Evolutionary conservation across 92 coral and sea anemone genomes (phyloP), one percentile per base, ranked within the genome.

Genomic region (Palythoa grandis): DNA sequence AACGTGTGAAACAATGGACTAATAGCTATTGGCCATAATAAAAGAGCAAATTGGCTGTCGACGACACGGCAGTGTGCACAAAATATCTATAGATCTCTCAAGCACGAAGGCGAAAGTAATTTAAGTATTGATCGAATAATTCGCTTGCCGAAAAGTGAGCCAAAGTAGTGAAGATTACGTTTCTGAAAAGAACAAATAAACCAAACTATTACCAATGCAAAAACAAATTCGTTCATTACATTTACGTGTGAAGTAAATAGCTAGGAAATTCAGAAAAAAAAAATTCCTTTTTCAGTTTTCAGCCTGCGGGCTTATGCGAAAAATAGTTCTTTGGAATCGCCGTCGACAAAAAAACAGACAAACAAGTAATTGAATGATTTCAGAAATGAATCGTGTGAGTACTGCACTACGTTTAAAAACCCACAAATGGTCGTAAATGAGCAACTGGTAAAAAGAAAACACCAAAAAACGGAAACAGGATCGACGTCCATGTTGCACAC

Each of bases 1-100:
- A 80, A 80, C 85, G 85, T 80, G 85, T 66, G 56, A 25, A 80
- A 80, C 85, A 80, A 80, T 80, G 58, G 66, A 29, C 13, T 7
- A 80, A 66, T 52, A 67, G 74, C 74, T 11, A 80, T 43, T 15
- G n/a, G 58, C 38, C 67, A 80, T 57, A 80, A 80, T 79, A 10
- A 61, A 20, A 65, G 54, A 65, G 38, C 10, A 61, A 61, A 61
- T 22, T 66, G 52, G 20, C 52, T 3, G 53, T 35, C 20, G 37
- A 70, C 61, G 14, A 67, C 85, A 80, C 74, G 60, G 19, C 63
- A 76, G 9, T 40, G 25, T 7, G 50, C n/a, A 25, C 13, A 25
- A 13, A 47, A 7, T 40, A 56, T 39, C 54, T 43, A 29, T 29
- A 12, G 74, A 40, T 66, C 58, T 67, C 47, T 23, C n/a, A 20